These are phyloP conservation scores for Cricetomys ansorgei DNA, from an alignment of 2,113 vertebrate species.

Conservation along the genomic window DNA sequence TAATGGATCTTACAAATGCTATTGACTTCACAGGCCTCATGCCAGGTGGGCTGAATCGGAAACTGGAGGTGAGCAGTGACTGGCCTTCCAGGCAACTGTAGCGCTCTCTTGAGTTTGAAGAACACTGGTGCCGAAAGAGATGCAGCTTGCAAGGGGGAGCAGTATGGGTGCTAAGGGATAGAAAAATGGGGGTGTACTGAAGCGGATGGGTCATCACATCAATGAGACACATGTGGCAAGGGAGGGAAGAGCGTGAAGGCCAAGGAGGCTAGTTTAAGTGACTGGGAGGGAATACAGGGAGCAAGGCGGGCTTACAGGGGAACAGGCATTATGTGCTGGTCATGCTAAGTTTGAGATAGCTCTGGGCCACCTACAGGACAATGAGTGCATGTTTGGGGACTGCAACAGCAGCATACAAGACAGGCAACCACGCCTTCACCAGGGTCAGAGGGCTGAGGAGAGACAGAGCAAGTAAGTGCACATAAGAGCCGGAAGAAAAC, in stretches of 20 bases:
- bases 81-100: neutral
- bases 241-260: neutral
- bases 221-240: neutral
- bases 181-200: neutral
- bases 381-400: neutral
- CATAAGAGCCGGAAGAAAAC: neutral
- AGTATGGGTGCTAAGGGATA: neutral
- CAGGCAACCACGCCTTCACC: neutral
- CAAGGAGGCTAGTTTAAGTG: neutral
- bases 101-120: neutral
- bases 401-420: neutral
- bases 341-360: neutral
- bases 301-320: neutral
- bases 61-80: rapidly evolving
- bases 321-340: neutral
- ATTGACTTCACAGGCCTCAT: neutral
- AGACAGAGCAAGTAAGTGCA: neutral
- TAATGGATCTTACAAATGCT: neutral
- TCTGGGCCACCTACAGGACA: neutral
- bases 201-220: neutral
- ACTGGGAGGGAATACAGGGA: neutral
- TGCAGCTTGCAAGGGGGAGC: neutral
- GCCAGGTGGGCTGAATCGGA: neutral
- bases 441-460: neutral
- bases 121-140: neutral